phyloP scores from a whole-genome alignment of 1,140 invertebrate genomes.

The Araneus ventricosus region DNA sequence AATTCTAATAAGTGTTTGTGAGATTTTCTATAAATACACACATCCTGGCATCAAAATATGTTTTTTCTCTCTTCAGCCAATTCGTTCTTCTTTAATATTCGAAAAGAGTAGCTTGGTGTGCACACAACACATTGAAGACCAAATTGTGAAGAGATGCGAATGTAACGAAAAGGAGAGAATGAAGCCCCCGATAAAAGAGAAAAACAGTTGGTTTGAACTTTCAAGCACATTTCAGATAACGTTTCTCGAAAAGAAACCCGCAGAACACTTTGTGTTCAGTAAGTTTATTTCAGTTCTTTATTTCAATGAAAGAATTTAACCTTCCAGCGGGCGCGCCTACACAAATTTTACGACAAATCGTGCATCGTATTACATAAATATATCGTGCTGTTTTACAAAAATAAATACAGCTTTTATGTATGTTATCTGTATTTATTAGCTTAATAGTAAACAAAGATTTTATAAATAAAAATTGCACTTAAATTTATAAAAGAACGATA shows the following conservation, averaged over 20 bases:
- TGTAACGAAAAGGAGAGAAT: constrained; percentile 40
- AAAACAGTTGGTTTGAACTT: constrained; percentile 79
- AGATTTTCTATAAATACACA: not conserved
- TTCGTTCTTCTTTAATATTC: constrained; percentile 36
- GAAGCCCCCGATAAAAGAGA: constrained; percentile 75
- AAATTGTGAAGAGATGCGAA: constrained; percentile 8
- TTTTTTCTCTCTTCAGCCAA: constrained; percentile 29
- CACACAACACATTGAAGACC: constrained; percentile 44
- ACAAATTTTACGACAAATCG: too few species aligned
- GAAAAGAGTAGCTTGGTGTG: constrained; percentile 22
- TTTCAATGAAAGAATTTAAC: not conserved
- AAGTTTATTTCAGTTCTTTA: not conserved
- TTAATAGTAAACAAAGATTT: too few species aligned
- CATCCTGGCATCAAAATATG: not conserved
- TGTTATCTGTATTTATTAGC: too few species aligned
- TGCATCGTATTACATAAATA: too few species aligned
- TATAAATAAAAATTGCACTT: too few species aligned
- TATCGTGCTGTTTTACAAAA: too few species aligned
- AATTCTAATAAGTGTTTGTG: too few species aligned
- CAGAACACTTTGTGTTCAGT: not conserved
- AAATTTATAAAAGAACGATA: too few species aligned
- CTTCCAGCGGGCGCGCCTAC: too few species aligned
- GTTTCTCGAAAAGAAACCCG: not conserved
- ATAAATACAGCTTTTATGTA: too few species aligned
- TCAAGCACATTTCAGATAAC: constrained; percentile 75